These are phyloP conservation scores for Thunnus thynnus DNA, from an alignment of 2,113 vertebrate genomes.

Conservation along the genomic window DNA sequence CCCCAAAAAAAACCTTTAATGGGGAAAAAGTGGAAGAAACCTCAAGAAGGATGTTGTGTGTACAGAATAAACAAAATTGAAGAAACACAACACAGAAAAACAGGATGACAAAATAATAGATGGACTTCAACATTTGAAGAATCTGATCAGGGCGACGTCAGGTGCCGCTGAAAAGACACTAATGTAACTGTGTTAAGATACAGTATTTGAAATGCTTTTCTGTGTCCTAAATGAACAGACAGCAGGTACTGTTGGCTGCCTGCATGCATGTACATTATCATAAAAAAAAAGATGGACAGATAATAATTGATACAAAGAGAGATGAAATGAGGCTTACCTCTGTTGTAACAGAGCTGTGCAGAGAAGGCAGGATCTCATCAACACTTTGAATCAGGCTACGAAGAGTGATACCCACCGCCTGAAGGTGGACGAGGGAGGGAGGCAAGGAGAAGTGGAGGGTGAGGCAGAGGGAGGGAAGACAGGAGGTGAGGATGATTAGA, in stretches of 20 bases:
- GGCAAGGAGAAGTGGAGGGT: background rate
- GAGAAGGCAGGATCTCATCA: conserved; percentile 89
- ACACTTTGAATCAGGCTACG: conserved; percentile 91
- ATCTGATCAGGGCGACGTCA: no score
- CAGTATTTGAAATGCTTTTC: background rate
- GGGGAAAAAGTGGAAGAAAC: no score
- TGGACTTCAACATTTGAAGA: no score
- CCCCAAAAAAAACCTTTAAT: no score
- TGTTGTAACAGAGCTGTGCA: conserved; percentile 87
- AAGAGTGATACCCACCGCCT: conserved; percentile 91
- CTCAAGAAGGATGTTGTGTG: no score
- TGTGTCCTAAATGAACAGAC: no score
- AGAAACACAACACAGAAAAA: no score
- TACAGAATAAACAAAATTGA: no score
- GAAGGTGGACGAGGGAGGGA: background rate
- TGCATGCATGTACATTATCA: background rate
- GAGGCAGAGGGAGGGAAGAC: background rate
- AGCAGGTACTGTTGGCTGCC: background rate
- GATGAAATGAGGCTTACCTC: conserved; percentile 85
- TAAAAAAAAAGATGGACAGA: background rate
- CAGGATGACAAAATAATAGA: no score
- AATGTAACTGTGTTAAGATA: no score
- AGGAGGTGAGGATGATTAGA: background rate
- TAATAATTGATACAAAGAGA: background rate
- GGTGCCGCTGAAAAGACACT: no score